Evolutionary conservation across 37 sponge, comb jelly and placozoan species (phyloP).

Genomic region (Ianthella basta): DNA sequence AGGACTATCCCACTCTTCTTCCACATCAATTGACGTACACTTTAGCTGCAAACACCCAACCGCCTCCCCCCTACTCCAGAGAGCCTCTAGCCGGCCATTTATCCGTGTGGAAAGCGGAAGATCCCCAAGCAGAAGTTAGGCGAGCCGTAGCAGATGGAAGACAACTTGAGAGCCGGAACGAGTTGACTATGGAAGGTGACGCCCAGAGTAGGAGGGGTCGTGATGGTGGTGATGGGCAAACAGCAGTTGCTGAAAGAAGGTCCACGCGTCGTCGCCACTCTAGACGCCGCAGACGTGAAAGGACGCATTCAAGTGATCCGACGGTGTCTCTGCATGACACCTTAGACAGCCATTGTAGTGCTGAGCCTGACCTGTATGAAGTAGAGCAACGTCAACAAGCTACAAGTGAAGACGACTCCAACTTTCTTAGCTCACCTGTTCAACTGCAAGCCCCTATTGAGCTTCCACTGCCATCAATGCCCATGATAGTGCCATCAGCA

Average conservation of each 20-base stretch:
- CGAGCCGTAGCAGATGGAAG: too few species aligned
- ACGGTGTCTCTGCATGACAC: background rate
- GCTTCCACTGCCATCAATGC: too few species aligned
- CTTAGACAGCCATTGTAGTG: background rate
- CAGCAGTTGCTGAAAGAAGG: background rate
- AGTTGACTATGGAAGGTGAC: too few species aligned
- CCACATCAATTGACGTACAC: conserved; percentile 9
- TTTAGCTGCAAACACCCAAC: background rate
- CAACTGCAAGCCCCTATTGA: too few species aligned
- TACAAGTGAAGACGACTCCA: too few species aligned
- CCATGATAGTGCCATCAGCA: too few species aligned
- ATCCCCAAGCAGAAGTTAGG: background rate
- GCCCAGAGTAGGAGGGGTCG: too few species aligned
- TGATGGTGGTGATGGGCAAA: too few species aligned
- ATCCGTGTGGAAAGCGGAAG: background rate
- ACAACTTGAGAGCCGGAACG: too few species aligned
- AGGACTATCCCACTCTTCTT: background rate
- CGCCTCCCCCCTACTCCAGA: conserved; percentile 20
- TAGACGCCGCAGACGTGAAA: background rate
- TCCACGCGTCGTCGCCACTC: background rate
- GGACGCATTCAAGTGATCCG: background rate
- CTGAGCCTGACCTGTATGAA: background rate
- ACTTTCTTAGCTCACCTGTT: too few species aligned
- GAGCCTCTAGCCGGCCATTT: conserved; percentile 19
- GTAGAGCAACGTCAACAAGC: too few species aligned